A percentile compares a stretch with the other conserved stretches of the same genome.
phyloP scores from a whole-genome alignment of 2,888 invertebrate species.

The Agrotis clavis region DNA sequence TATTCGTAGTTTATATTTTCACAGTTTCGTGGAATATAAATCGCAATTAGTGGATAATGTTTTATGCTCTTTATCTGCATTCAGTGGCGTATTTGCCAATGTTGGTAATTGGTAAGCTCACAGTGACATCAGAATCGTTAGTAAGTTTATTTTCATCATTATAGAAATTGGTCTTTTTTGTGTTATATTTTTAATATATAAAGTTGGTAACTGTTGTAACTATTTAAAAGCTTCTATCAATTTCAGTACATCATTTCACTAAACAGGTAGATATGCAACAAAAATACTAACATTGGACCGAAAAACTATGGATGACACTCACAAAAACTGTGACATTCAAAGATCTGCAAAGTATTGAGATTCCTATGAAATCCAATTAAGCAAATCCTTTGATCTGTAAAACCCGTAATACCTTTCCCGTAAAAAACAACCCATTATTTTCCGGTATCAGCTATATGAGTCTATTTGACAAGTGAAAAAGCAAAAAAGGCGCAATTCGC shows the following conservation, averaged over 20 bases:
- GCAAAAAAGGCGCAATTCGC: slow-evolving; percentile 19
- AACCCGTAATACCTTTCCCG: background rate
- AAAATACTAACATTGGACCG: too few relatives aligned
- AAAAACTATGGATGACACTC: background rate
- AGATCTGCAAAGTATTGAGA: background rate
- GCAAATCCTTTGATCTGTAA: background rate
- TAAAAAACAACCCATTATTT: slow-evolving; percentile 22
- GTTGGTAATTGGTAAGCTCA: background rate
- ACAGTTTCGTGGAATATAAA: slow-evolving; percentile 3
- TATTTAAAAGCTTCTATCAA: too few relatives aligned
- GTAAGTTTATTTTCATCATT: too few relatives aligned
- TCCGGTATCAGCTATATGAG: slow-evolving; percentile 9
- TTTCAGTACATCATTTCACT: too few relatives aligned
- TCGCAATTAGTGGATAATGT: background rate
- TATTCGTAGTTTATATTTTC: slow-evolving; percentile 3
- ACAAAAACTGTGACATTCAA: background rate
- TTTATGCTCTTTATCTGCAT: slow-evolving; percentile 1
- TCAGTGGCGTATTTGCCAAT: background rate
- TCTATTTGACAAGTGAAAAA: slow-evolving; percentile 37
- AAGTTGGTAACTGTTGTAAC: too few relatives aligned
- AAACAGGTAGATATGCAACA: too few relatives aligned
- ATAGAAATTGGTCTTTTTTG: too few relatives aligned
- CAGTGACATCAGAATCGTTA: background rate
- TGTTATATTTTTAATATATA: too few relatives aligned
- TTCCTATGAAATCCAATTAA: background rate